Evolutionary conservation across 2,797 vertebrate species (phyloP).

Genomic region (Silurus lanzhouensis): DNA sequence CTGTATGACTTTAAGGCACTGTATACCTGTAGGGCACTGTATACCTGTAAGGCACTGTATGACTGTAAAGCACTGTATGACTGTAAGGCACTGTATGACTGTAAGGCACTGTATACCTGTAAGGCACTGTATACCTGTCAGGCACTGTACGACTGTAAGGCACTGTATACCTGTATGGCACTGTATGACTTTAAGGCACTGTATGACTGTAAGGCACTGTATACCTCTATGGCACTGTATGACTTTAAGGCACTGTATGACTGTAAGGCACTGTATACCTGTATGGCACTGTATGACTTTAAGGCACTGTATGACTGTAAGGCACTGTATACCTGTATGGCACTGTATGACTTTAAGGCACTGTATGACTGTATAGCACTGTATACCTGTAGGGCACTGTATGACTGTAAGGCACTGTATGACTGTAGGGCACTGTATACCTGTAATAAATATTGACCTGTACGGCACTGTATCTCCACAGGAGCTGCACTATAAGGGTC

Average conservation of each 20-base stretch:
- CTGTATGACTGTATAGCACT: neutral
- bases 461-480: constrained; percentile 57
- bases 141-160: too few relatives aligned
- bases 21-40: neutral
- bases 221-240: neutral
- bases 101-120: too few relatives aligned
- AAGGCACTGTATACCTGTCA: too few relatives aligned
- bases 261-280: neutral
- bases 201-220: too few relatives aligned
- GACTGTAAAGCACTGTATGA: too few relatives aligned
- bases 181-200: neutral
- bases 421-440: neutral
- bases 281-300: neutral
- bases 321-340: neutral
- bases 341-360: neutral
- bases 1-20: too few relatives aligned
- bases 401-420: neutral
- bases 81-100: neutral
- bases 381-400: neutral
- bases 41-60: neutral
- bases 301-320: too few relatives aligned
- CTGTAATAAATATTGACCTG: neutral
- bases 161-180: neutral
- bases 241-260: neutral
- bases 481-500: constrained; percentile 93